Conservation (phyloP, 2,113 vertebrate genomes). For the Megaceryle torquata region DNA sequence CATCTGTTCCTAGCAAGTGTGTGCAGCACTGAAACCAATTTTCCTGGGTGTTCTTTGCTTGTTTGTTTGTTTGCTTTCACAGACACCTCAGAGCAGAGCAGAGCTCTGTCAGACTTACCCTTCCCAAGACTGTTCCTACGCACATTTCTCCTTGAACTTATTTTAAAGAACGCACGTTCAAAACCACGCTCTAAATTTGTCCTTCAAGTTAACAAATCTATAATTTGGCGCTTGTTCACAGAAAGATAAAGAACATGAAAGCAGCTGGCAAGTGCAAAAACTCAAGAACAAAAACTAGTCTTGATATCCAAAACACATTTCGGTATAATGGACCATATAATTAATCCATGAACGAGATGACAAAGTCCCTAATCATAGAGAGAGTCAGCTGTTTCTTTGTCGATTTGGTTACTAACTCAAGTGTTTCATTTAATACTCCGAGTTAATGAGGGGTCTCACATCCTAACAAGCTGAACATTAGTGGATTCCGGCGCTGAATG, state of each 20-base stretch:
- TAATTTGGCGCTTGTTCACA: not conserved
- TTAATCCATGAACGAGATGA: conserved; percentile 73
- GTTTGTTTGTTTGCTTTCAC: not conserved
- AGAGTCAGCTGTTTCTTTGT: conserved; percentile 63
- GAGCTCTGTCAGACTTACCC: not conserved
- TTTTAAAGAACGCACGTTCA: not conserved
- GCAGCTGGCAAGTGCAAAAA: conserved; percentile 38
- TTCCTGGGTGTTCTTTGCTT: not conserved
- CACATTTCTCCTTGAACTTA: not conserved
- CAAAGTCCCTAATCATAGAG: conserved; percentile 62
- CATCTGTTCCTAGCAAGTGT: not conserved
- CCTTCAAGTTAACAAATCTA: not conserved
- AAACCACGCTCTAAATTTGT: not conserved
- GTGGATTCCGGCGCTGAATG: not conserved
- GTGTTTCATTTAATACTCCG: conserved; percentile 73
- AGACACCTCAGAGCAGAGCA: not conserved
- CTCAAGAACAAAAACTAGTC: conserved; percentile 15
- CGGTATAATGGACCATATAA: conserved; percentile 73
- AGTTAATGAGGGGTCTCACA: conserved; percentile 71
- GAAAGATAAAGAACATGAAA: conserved; percentile 6
- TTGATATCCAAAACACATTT: conserved; percentile 60
- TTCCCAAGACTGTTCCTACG: rapidly evolving
- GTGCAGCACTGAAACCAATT: not conserved
- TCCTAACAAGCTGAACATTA: conserved; percentile 65
- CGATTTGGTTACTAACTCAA: conserved; percentile 73